Evolutionary conservation across 2,113 vertebrate genomes (phyloP), one percentile per base, ranked within the genome.

Genomic region (Misgurnus mizolepis): DNA sequence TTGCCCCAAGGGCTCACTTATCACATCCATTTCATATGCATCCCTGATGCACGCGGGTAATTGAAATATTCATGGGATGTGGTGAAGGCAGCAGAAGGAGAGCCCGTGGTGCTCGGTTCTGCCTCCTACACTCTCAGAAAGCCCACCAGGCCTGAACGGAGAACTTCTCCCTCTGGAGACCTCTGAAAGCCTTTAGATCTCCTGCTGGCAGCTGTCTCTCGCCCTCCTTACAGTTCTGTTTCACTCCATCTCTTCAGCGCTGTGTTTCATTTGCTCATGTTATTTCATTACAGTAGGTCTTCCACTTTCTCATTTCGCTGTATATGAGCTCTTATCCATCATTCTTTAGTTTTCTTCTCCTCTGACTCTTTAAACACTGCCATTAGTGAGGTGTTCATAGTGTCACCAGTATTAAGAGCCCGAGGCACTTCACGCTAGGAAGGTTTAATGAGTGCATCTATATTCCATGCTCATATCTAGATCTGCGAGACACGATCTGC

Each of bases 21-120:
- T 58, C 39, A 61, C 76, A 65, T 78, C 50, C 67, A 76, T 84
- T 82, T 87, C 80, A 85, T 82, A 82, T 82, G 69, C 80, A 84
- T 81, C 80, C 84, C 77, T 80, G 58, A 56, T 67, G 69, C 74
- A 70, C 3, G 50, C 43, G 68, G 82, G 79, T 83, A 75, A 81
- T 86, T 87, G 79, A 87, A 87, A 87, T 88, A 88, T 88, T 86
- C 80, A 88, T 86, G 76, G 50, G 76, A 55, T 40, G 75, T 45
- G 39, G 53, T 27, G 11, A 60, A 15, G 67, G 80, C 61, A 71
- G 76, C 67, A 55, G 18, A 67, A 76, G 14, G 22, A 43, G 66
- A 47, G 78, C 67, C 76, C 72, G 71, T 66, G 74, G 69, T 60
- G 79, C 41, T 58, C 41, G 10, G 49, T 41, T 75, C 64, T 61